These are phyloP conservation scores for Kryptopterus vitreolus DNA, from an alignment of 2,797 vertebrate genomes.

Conservation along the genomic window DNA sequence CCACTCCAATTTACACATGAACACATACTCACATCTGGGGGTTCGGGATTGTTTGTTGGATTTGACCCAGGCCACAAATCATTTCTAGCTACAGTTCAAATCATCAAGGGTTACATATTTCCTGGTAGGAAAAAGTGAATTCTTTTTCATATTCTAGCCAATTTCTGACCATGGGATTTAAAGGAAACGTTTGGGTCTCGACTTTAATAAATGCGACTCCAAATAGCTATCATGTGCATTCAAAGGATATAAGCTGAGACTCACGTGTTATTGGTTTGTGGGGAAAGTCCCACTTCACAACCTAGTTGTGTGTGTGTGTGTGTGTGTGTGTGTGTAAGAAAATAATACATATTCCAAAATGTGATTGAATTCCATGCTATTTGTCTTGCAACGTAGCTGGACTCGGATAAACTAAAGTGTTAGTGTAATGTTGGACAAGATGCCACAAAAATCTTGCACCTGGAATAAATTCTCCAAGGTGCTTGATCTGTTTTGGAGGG, in stretches of 20 bases:
- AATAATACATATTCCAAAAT: too few relatives aligned
- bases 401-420: background rate
- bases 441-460: background rate
- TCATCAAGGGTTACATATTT: background rate
- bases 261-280: background rate
- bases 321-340: background rate
- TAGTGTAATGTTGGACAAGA: background rate
- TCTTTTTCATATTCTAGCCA: constrained; percentile 16
- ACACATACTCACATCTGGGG: constrained; percentile 29
- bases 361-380: background rate
- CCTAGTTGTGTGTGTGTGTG: background rate
- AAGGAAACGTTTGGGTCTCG: background rate
- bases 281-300: background rate
- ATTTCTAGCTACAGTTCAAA: constrained; percentile 4
- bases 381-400: too few relatives aligned
- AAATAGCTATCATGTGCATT: background rate
- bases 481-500: background rate
- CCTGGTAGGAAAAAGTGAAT: constrained; percentile 13
- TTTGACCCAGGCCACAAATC: constrained; percentile 12
- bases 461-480: background rate
- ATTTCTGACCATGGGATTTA: background rate
- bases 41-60: constrained; percentile 4
- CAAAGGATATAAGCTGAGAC: background rate
- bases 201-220: background rate
- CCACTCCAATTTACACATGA: constrained; percentile 22